Conservation (phyloP, 2,113 vertebrate genomes). For the Myotis lucifugus region DNA sequence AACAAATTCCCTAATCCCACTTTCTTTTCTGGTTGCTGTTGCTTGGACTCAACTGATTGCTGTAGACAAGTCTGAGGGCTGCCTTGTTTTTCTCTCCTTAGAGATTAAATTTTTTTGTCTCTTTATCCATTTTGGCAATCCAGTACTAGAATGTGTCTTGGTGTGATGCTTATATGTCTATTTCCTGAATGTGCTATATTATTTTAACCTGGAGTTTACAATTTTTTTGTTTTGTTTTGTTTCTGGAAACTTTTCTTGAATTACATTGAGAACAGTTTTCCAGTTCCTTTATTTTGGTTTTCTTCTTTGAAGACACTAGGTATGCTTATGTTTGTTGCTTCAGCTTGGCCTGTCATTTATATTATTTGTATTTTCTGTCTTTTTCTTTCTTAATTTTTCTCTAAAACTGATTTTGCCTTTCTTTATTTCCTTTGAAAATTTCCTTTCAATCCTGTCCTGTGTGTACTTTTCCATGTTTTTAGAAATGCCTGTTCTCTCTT, state of each 20-base stretch:
- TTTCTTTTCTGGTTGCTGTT: not conserved
- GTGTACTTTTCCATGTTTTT: not conserved
- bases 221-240: not conserved
- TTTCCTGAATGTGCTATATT: not conserved
- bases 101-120: not conserved
- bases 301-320: not conserved
- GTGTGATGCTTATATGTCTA: not conserved
- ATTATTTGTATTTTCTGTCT: not conserved
- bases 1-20: not conserved
- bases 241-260: conserved; percentile 27
- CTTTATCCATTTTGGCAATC: not conserved
- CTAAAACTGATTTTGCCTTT: not conserved
- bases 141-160: not conserved
- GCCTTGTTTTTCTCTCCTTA: not conserved
- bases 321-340: conserved; percentile 10
- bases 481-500: not conserved
- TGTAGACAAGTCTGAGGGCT: not conserved
- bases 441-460: not conserved
- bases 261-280: not conserved
- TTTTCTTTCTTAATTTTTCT: not conserved
- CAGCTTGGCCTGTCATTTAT: not conserved
- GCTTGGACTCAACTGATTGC: not conserved
- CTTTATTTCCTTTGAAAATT: not conserved
- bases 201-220: conserved; percentile 15
- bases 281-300: not conserved